These are phyloP conservation scores for Dicyrtoma fusca DNA, from an alignment of 2,888 invertebrate genomes.

Conservation along the genomic window DNA sequence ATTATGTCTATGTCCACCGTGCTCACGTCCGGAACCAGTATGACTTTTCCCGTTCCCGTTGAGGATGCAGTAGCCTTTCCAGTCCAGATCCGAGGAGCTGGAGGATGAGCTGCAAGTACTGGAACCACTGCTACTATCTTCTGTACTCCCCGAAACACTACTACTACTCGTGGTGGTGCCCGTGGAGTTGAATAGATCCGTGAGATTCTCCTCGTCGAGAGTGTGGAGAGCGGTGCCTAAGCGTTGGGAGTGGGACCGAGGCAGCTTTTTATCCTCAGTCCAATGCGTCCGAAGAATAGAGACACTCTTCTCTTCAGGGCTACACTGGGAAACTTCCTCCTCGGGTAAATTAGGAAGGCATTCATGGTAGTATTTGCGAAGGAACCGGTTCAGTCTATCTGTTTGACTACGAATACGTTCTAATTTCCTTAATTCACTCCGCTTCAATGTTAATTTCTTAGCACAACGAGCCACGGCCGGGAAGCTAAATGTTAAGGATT, in stretches of 20 bases:
- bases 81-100: constrained; percentile 17
- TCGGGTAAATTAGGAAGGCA: constrained; percentile 53
- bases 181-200: constrained; percentile 8
- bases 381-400: constrained; percentile 52
- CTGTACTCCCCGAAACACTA: constrained; percentile 13
- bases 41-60: too few relatives aligned
- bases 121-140: constrained; percentile 17
- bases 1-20: constrained; percentile 1
- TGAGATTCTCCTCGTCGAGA: too few relatives aligned
- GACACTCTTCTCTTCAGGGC: constrained; percentile 51
- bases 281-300: constrained; percentile 45
- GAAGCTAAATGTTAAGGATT: constrained; percentile 31
- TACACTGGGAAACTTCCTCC: constrained; percentile 53
- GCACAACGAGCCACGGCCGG: constrained; percentile 47
- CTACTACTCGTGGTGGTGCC: constrained; percentile 16
- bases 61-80: not conserved
- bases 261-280: constrained; percentile 30
- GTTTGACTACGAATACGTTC: constrained; percentile 52
- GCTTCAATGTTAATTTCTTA: constrained; percentile 53
- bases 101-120: constrained; percentile 29
- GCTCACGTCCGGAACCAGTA: constrained; percentile 4
- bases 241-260: not conserved
- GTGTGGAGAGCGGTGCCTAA: too few relatives aligned
- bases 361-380: constrained; percentile 55
- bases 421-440: constrained; percentile 53